These are phyloP conservation scores for Marmota flaviventris DNA, from an alignment of 2,113 vertebrate species.

Conservation along the genomic window DNA sequence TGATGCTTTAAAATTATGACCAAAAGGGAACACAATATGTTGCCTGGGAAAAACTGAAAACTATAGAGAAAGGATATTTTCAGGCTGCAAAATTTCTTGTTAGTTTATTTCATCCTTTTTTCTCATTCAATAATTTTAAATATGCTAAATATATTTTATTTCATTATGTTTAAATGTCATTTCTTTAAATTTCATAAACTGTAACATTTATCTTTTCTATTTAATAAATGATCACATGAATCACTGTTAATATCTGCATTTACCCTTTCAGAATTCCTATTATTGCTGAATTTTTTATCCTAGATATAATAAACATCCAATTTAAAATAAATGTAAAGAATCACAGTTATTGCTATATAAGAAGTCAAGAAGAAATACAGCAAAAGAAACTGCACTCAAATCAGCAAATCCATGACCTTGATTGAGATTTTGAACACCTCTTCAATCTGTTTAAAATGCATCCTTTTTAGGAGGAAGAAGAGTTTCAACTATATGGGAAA, in stretches of 20 bases:
- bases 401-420: not conserved
- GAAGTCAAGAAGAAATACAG: constrained; percentile 12
- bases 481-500: not conserved
- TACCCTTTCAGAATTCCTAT: not conserved
- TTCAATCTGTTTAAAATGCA: not conserved
- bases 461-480: not conserved
- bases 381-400: not conserved
- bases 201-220: not conserved
- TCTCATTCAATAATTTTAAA: constrained; percentile 27
- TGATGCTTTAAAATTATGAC: constrained; percentile 65
- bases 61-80: not conserved
- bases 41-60: not conserved
- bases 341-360: not conserved
- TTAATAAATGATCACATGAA: constrained; percentile 36
- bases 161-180: not conserved
- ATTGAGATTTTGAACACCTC: not conserved
- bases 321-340: constrained; percentile 52
- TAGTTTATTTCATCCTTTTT: not conserved
- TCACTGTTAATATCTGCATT: not conserved
- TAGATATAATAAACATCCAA: not conserved
- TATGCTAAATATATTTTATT: constrained; percentile 17
- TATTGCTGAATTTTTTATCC: not conserved
- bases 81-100: not conserved
- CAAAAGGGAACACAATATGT: not conserved
- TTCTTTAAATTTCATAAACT: constrained; percentile 25